Evolutionary conservation across 2,797 vertebrate genomes (phyloP).

Genomic region (Leuciscus waleckii): DNA sequence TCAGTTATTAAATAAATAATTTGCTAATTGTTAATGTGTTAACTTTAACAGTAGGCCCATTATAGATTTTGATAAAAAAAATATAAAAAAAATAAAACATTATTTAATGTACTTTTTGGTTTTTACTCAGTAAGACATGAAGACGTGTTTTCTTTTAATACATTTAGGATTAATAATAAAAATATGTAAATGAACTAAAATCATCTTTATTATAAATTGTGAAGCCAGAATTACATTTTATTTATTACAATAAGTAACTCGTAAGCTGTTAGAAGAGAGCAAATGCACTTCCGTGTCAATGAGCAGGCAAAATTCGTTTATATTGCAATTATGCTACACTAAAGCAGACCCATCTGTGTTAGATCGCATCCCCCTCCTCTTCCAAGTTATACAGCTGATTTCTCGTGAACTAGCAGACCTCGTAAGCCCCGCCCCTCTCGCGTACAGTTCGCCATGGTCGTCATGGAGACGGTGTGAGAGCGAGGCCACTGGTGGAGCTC

Average conservation of each 20-base stretch:
- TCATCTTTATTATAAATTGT: neutral
- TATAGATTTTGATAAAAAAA: too few relatives aligned
- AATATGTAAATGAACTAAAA: too few relatives aligned
- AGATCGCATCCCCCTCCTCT: neutral
- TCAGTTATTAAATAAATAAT: neutral
- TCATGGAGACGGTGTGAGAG: constrained; percentile 79
- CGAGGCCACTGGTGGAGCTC: constrained; percentile 74
- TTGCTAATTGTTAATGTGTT: too few relatives aligned
- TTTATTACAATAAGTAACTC: neutral
- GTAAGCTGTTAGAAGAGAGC: neutral
- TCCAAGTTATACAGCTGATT: constrained; percentile 27
- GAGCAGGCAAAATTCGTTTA: neutral
- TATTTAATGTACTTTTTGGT: neutral
- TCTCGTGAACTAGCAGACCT: constrained; percentile 23
- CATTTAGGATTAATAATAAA: neutral
- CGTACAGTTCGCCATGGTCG: constrained; percentile 62
- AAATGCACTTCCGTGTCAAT: too few relatives aligned
- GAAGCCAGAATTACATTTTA: neutral
- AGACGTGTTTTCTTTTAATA: neutral
- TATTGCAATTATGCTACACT: neutral
- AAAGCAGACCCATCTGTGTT: neutral
- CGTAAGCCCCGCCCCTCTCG: constrained; percentile 7
- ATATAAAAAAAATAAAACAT: too few relatives aligned
- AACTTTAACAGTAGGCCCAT: too few relatives aligned
- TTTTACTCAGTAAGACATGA: neutral